Conservation (phyloP, 2,797 vertebrate genomes). For the Hippoglossus hippoglossus region DNA sequence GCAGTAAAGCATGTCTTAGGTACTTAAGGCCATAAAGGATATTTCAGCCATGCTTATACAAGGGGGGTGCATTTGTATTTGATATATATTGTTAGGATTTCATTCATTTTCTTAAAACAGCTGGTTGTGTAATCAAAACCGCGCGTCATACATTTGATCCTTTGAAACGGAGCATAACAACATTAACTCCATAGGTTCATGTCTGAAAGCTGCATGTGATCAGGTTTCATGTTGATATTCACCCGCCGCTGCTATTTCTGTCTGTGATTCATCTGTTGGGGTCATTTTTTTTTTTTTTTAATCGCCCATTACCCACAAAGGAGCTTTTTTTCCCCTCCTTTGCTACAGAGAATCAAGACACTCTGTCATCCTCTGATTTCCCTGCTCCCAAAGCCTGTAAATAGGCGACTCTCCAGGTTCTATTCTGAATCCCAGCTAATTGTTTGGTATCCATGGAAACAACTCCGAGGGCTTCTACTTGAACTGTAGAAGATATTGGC, state of each 20-base stretch:
- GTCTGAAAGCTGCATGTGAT: constrained; percentile 9
- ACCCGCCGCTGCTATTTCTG: constrained; percentile 45
- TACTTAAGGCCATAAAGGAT: background rate
- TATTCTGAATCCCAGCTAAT: constrained; percentile 86
- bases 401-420: constrained; percentile 81
- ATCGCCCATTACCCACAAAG: constrained; percentile 49
- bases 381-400: constrained; percentile 74
- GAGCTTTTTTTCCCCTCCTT: constrained; percentile 19
- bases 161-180: constrained; percentile 6
- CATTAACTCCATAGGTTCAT: constrained; percentile 5
- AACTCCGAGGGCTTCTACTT: constrained; percentile 86
- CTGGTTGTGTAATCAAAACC: constrained; percentile 1
- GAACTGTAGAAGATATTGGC: constrained; percentile 73
- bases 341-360: constrained; percentile 63
- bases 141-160: constrained; percentile 8
- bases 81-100: background rate
- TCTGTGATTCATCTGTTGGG: constrained; percentile 42
- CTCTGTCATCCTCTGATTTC: constrained; percentile 71
- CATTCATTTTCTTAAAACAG: constrained; percentile 14
- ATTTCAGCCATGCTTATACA: constrained; percentile 2
- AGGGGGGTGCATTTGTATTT: background rate
- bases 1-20: constrained; percentile 9
- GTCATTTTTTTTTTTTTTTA: constrained; percentile 35
- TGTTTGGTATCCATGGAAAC: constrained; percentile 94
- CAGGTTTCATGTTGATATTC: constrained; percentile 19